phyloP scores from a whole-genome alignment of 2,113 vertebrate species.

The Callaeas wilsoni region DNA sequence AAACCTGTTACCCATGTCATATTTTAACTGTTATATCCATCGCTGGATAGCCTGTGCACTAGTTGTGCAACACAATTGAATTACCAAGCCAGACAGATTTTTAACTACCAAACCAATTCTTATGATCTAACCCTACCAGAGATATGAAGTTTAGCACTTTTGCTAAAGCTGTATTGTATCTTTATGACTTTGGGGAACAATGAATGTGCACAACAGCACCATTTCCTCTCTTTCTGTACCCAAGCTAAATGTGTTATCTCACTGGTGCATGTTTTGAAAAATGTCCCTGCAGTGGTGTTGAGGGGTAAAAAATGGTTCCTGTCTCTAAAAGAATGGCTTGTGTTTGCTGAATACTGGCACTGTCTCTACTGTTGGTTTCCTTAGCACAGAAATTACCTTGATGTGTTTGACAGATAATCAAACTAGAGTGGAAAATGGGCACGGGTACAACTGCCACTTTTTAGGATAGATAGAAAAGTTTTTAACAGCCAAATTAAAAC shows the following conservation, averaged over 20 bases:
- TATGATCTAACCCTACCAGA: neutral
- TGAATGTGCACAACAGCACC: neutral
- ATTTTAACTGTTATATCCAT: neutral
- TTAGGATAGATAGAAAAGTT: neutral
- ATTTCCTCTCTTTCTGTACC: slow-evolving; percentile 24
- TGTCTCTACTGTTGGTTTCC: slow-evolving; percentile 25
- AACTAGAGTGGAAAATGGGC: slow-evolving; percentile 64
- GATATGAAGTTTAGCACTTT: neutral
- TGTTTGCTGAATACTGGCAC: slow-evolving; percentile 29
- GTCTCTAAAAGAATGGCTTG: neutral
- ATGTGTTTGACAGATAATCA: slow-evolving; percentile 57
- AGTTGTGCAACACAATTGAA: neutral
- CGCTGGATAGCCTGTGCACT: neutral
- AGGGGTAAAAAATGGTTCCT: slow-evolving; percentile 25
- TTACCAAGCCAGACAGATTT: neutral
- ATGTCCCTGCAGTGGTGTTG: neutral
- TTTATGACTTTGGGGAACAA: slow-evolving; percentile 18
- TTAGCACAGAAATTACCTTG: slow-evolving; percentile 33
- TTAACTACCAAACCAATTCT: neutral
- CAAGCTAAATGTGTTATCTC: slow-evolving; percentile 32
- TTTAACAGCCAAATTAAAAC: slow-evolving; percentile 21
- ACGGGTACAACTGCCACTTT: neutral
- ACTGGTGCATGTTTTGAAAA: slow-evolving; percentile 16
- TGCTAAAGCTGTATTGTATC: neutral
- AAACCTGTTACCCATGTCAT: neutral